Evolutionary conservation across 2,888 invertebrate species (phyloP).

Genomic region (Patella caerulea): DNA sequence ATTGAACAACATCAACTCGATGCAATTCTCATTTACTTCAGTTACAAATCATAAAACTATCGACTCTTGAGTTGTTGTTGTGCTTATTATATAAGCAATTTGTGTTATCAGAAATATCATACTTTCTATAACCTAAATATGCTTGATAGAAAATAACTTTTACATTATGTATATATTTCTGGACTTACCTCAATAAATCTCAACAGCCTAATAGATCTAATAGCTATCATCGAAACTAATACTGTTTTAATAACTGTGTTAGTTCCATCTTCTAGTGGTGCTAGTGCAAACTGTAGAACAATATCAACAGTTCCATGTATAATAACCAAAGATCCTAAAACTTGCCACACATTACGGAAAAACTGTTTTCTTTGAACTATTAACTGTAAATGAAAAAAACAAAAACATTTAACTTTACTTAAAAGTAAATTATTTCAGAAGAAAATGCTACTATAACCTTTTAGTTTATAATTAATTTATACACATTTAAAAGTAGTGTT

Average conservation of each 20-base stretch:
- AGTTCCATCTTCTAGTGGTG: conserved; percentile 35
- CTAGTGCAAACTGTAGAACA: conserved; percentile 53
- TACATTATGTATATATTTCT: no score
- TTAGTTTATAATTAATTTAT: background rate
- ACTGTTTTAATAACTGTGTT: conserved; percentile 31
- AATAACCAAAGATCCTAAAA: conserved; percentile 75
- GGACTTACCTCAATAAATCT: conserved; percentile 58
- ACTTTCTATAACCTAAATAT: no score
- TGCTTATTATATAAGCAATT: no score
- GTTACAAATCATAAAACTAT: no score
- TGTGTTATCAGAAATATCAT: no score
- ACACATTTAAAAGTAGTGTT: no score
- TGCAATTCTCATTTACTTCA: no score
- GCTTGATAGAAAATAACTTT: no score
- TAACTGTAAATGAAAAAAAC: conserved; percentile 39
- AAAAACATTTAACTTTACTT: background rate
- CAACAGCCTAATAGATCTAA: conserved; percentile 51
- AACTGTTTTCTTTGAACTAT: conserved; percentile 65
- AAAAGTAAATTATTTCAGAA: background rate
- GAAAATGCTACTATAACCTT: background rate
- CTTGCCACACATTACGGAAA: conserved; percentile 76
- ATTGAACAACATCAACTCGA: no score
- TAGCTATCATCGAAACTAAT: conserved; percentile 45
- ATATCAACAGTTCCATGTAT: conserved; percentile 74
- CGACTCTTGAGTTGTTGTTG: no score